Evolutionary conservation across 2,797 vertebrate species (phyloP).

Genomic region (Otolemur crassicaudatus): DNA sequence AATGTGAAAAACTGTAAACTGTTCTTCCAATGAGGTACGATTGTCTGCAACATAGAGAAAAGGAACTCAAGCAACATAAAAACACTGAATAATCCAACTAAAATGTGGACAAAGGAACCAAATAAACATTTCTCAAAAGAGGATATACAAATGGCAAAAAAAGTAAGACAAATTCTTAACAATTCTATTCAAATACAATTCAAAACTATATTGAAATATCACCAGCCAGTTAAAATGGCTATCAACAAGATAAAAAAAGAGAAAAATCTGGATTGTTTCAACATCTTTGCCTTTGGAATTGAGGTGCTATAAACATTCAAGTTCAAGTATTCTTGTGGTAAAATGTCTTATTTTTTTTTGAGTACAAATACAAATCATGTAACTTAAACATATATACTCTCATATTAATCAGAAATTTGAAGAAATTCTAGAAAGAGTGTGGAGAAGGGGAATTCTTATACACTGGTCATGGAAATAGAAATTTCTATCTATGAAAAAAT

Average conservation of each 20-base stretch:
- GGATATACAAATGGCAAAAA: neutral
- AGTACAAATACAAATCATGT: no score
- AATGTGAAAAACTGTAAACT: neutral
- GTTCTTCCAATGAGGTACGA: neutral
- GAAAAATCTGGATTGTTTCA: no score
- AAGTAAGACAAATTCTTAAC: neutral
- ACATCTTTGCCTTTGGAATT: no score
- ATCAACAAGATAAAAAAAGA: neutral
- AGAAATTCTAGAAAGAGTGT: neutral
- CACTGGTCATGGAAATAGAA: neutral
- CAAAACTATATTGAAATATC: neutral
- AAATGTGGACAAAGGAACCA: neutral
- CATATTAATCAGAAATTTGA: no score
- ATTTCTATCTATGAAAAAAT: neutral
- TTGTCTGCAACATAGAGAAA: neutral
- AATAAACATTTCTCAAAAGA: neutral
- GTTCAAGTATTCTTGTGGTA: no score
- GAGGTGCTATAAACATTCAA: no score
- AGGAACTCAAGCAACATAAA: neutral
- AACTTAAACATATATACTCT: no score
- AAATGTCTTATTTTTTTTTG: no score
- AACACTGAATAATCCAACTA: no score
- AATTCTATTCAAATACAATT: neutral
- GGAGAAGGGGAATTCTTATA: neutral
- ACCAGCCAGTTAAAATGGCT: neutral